Evolutionary conservation across 2,888 invertebrate species (phyloP).

Genomic region (Zygothrica quintamaculata): DNA sequence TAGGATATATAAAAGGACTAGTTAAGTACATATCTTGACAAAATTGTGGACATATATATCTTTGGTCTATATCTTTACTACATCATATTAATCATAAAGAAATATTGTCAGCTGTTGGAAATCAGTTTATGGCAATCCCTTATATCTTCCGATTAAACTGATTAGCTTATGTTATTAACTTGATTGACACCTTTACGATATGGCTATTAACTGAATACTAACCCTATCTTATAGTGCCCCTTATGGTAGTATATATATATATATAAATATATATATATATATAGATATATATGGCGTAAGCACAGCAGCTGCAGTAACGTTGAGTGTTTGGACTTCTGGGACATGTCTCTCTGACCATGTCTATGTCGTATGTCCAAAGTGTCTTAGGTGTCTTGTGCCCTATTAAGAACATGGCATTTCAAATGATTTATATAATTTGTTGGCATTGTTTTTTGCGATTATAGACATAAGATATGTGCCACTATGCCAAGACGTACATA

Average conservation of each 20-base stretch:
- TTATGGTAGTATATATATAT: no score
- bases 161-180: constrained; percentile 16
- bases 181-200: constrained; percentile 62
- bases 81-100: no score
- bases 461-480: constrained; percentile 47
- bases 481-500: no score
- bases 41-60: no score
- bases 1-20: no score
- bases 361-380: constrained; percentile 13
- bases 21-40: no score
- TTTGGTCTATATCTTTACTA: no score
- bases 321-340: constrained; percentile 36
- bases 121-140: no score
- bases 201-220: constrained; percentile 28
- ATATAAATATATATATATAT: no score
- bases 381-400: constrained; percentile 72
- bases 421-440: constrained; percentile 74
- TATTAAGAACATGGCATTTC: constrained; percentile 74
- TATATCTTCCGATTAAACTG: constrained; percentile 5
- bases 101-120: no score
- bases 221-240: constrained; percentile 1
- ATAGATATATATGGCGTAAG: constrained; percentile 59
- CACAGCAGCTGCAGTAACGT: constrained; percentile 50
- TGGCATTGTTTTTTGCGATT: constrained; percentile 60
- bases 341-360: constrained; percentile 62